Evolutionary conservation across 2,797 vertebrate species (phyloP).

Genomic region (Ptychobarbus kaznakovi): DNA sequence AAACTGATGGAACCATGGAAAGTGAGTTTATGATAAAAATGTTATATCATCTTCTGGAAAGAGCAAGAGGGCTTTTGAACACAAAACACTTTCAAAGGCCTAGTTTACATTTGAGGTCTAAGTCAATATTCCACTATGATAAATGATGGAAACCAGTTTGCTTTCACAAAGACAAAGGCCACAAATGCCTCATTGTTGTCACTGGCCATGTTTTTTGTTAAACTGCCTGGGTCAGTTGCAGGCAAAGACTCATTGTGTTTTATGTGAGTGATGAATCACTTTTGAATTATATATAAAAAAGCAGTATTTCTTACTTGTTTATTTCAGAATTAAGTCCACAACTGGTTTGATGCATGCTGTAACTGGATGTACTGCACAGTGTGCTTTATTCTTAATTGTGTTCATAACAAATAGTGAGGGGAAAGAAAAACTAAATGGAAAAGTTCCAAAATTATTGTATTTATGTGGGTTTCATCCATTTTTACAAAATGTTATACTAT

Average conservation of each 20-base stretch:
- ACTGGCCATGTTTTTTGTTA: conserved; percentile 68
- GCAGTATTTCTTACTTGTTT: conserved; percentile 66
- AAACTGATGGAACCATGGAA: conserved; percentile 8
- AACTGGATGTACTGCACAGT: conserved; percentile 55
- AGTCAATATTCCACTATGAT: conserved; percentile 72
- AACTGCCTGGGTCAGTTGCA: conserved; percentile 74
- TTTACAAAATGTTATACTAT: not conserved
- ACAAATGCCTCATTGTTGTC: conserved; percentile 75
- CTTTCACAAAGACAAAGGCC: conserved; percentile 74
- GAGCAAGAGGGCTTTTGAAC: conserved; percentile 19
- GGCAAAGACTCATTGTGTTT: conserved; percentile 75
- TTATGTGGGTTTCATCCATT: not conserved
- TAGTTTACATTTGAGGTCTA: conserved; percentile 43
- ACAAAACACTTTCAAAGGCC: conserved; percentile 20
- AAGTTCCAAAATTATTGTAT: not conserved
- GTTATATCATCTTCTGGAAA: not conserved
- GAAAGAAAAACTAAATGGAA: not conserved
- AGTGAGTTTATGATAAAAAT: not conserved
- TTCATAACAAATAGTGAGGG: conserved; percentile 60
- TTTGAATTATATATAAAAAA: conserved; percentile 62
- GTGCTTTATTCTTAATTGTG: conserved; percentile 63
- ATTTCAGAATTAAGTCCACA: conserved; percentile 47
- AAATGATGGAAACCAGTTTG: conserved; percentile 77
- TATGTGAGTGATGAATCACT: conserved; percentile 79
- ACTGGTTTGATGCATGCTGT: conserved; percentile 18